These are phyloP conservation scores for Asobara japonica DNA, from an alignment of 1,140 invertebrate species.

Conservation along the genomic window DNA sequence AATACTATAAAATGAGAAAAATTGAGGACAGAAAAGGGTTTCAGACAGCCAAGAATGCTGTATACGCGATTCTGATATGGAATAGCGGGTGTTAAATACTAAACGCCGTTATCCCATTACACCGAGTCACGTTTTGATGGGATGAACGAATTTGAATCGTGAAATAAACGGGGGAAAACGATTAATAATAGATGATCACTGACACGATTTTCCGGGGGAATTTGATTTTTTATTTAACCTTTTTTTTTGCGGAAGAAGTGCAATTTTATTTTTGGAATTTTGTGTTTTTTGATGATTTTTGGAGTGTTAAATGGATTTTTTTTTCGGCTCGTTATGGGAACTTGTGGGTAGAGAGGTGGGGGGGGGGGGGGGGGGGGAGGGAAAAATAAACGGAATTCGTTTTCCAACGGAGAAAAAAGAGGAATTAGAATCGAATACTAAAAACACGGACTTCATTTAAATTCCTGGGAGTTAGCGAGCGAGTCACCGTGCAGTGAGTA, in stretches of 20 bases:
- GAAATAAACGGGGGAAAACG: not conserved
- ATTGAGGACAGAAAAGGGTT: not conserved
- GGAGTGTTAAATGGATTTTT: too few species aligned
- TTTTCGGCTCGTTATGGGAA: too few species aligned
- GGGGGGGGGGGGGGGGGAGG: too few species aligned
- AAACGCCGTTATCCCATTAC: slow-evolving; percentile 36
- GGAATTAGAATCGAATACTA: not conserved
- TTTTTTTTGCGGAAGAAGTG: not conserved
- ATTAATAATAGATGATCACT: slow-evolving; percentile 5
- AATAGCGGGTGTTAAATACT: slow-evolving; percentile 30
- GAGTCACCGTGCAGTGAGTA: too few species aligned
- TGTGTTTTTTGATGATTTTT: too few species aligned
- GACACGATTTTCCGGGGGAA: slow-evolving; percentile 6
- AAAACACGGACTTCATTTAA: not conserved
- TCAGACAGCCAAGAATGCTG: not conserved
- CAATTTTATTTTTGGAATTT: not conserved
- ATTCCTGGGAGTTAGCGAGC: not conserved
- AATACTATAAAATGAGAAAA: too few species aligned
- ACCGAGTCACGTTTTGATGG: slow-evolving; percentile 38
- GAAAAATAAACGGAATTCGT: not conserved
- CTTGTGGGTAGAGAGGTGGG: too few species aligned
- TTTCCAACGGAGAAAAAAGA: not conserved
- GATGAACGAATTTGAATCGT: slow-evolving; percentile 36
- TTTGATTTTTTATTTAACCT: not conserved
- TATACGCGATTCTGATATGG: not conserved